Conservation (phyloP, 2,888 invertebrate species). For the Caenorhabditis plicata region DNA sequence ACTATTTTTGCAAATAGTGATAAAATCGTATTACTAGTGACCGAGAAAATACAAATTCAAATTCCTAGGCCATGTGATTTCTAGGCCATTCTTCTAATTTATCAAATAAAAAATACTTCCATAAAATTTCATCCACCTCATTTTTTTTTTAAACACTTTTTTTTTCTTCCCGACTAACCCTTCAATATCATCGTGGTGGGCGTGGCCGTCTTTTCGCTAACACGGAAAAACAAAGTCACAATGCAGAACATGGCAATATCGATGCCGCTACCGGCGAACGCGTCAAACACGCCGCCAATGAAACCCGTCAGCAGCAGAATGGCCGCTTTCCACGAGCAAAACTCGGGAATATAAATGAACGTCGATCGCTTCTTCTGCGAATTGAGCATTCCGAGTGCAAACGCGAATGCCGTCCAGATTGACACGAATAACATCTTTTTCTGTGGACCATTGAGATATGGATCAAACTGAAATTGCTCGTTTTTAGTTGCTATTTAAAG, state of each 20-base stretch:
- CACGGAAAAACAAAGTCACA: conserved; percentile 52
- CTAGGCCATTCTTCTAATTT: too few relatives aligned
- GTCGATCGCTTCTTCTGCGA: conserved; percentile 48
- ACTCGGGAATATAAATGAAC: conserved; percentile 36
- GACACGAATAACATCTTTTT: conserved; percentile 66
- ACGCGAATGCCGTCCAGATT: conserved; percentile 64
- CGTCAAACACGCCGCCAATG: conserved; percentile 59
- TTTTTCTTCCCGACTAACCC: too few relatives aligned
- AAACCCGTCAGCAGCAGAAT: conserved; percentile 58
- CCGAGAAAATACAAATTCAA: too few relatives aligned
- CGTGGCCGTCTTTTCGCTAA: conserved; percentile 63
- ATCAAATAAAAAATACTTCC: too few relatives aligned
- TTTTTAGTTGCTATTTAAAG: too few relatives aligned
- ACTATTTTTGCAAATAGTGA: too few relatives aligned
- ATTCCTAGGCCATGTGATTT: too few relatives aligned
- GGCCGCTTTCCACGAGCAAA: conserved; percentile 46
- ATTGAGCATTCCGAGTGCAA: conserved; percentile 64
- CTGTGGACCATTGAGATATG: conserved; percentile 42
- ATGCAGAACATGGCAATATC: conserved; percentile 62
- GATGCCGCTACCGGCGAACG: conserved; percentile 64
- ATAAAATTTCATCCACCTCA: too few relatives aligned
- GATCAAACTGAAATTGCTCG: conserved; percentile 48
- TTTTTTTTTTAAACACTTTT: too few relatives aligned
- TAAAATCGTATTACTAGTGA: not conserved
- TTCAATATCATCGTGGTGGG: conserved; percentile 63